Conservation (phyloP, 1,140 invertebrate species). For the Dendroctonus ponderosae region DNA sequence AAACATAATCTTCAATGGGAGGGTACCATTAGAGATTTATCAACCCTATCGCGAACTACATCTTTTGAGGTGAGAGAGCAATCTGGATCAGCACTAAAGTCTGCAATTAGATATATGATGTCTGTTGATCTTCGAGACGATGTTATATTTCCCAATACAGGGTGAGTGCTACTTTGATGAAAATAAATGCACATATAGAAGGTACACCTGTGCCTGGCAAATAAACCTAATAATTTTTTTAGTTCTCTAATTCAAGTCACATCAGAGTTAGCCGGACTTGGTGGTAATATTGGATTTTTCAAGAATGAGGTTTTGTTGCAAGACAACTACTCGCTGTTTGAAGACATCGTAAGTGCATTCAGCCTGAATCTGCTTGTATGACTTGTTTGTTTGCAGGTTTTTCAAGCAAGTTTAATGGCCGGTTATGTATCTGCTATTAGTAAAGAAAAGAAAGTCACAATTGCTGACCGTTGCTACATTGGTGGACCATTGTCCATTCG, state of each 20-base stretch:
- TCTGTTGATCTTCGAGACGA: conserved; percentile 77
- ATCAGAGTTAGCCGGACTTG: conserved; percentile 81
- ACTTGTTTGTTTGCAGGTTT: conserved; percentile 58
- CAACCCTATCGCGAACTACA: conserved; percentile 60
- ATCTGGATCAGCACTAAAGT: conserved; percentile 82
- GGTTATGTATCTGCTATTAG: conserved; percentile 68
- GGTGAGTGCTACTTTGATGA: too few relatives aligned
- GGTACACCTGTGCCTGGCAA: too few relatives aligned
- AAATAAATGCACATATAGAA: too few relatives aligned
- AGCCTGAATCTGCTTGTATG: neutral
- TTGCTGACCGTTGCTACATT: conserved; percentile 81
- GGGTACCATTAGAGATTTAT: conserved; percentile 73
- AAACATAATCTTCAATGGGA: conserved; percentile 84
- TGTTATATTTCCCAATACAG: conserved; percentile 71
- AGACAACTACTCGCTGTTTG: conserved; percentile 66
- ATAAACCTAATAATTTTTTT: conserved; percentile 4
- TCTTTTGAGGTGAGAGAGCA: conserved; percentile 81
- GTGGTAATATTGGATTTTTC: conserved; percentile 81
- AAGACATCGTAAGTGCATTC: conserved; percentile 62
- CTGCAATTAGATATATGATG: conserved; percentile 74
- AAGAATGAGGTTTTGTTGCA: conserved; percentile 80
- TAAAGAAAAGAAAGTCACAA: conserved; percentile 61
- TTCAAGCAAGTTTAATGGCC: conserved; percentile 69
- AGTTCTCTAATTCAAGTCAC: conserved; percentile 62
- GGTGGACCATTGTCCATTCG: conserved; percentile 81